phyloP scores from a whole-genome alignment of 2,113 vertebrate genomes.

The Mionectes macconnelli region DNA sequence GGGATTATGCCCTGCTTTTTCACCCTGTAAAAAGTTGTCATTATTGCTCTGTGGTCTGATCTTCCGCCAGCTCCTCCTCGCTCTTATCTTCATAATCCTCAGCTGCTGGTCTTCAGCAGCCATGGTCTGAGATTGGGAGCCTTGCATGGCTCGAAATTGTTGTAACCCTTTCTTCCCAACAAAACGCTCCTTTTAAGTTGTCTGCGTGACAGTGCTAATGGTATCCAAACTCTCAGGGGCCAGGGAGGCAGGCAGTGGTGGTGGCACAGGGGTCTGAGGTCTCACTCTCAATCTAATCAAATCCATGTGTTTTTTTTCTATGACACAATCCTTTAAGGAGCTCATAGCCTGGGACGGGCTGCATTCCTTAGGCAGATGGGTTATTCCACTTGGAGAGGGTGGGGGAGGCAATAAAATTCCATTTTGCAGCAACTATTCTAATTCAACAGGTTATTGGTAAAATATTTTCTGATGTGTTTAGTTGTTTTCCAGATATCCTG shows the following conservation, averaged over 20 bases:
- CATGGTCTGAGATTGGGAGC: not conserved
- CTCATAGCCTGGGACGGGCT: not conserved
- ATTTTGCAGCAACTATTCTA: not conserved
- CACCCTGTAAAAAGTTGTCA: fast-evolving
- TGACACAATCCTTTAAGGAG: not conserved
- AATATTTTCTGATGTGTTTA: not conserved
- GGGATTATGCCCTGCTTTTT: not conserved
- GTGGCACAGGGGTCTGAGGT: not conserved
- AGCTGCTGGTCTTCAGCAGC: not conserved
- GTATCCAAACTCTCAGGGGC: not conserved
- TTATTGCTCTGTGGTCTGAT: not conserved
- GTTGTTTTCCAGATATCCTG: not conserved
- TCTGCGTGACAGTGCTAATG: not conserved
- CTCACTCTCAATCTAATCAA: not conserved
- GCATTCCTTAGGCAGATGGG: not conserved
- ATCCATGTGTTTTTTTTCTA: not conserved
- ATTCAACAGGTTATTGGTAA: not conserved
- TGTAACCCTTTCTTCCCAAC: not conserved
- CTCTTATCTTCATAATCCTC: conserved; percentile 11
- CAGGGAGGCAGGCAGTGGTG: not conserved
- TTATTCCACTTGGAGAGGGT: not conserved
- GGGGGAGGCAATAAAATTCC: not conserved
- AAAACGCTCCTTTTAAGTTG: not conserved
- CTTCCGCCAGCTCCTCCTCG: not conserved
- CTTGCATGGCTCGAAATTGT: not conserved